Conservation (phyloP, 2,113 vertebrate genomes). For the Pao palembangensis region DNA sequence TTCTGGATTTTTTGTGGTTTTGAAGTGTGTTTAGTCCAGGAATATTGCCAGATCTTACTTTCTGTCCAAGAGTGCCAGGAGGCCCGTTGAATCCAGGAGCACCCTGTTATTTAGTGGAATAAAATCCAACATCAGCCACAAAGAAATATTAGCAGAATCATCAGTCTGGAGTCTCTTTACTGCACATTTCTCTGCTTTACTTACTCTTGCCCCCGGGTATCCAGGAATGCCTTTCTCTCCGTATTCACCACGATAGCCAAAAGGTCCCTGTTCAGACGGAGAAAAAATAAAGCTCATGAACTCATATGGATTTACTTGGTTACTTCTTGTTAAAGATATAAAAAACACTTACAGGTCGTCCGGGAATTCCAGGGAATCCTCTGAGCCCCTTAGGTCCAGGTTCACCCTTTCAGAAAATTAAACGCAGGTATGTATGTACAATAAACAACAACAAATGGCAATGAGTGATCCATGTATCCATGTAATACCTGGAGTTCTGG, state of each 20-base stretch:
- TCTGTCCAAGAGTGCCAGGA: constrained; percentile 74
- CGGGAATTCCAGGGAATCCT: constrained; percentile 74
- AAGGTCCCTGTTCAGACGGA: constrained; percentile 69
- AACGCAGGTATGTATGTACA: neutral
- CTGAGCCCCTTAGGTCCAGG: constrained; percentile 76
- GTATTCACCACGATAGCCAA: constrained; percentile 68
- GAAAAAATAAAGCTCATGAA: neutral
- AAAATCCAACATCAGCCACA: constrained; percentile 22
- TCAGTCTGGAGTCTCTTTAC: neutral
- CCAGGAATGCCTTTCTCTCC: constrained; percentile 92
- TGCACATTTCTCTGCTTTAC: neutral
- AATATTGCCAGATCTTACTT: constrained; percentile 66
- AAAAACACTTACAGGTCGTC: constrained; percentile 73
- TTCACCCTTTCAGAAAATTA: constrained; percentile 77
- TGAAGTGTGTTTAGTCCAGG: neutral
- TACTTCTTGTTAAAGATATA: neutral
- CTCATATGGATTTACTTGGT: neutral
- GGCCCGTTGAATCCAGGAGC: constrained; percentile 79
- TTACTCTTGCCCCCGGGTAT: constrained; percentile 86
- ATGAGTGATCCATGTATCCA: neutral
- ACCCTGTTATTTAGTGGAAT: constrained; percentile 77
- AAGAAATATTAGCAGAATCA: constrained; percentile 19
- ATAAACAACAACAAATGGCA: too few species aligned
- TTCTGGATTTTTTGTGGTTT: neutral
- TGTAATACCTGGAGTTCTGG: neutral